These are phyloP conservation scores for Hycleus cichorii DNA, from an alignment of 1,140 invertebrate genomes.

Conservation along the genomic window DNA sequence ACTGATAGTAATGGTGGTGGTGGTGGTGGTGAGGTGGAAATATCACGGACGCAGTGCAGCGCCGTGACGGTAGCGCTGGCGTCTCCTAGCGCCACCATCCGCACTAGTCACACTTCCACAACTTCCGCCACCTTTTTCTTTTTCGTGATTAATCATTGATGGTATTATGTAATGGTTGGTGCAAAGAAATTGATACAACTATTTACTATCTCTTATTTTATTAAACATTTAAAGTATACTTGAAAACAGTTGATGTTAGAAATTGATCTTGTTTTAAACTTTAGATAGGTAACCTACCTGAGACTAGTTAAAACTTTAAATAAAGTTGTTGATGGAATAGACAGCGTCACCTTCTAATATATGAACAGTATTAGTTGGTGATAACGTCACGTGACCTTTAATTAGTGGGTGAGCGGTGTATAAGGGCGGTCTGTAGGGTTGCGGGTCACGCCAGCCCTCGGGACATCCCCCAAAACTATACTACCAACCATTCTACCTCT, in stretches of 20 bases:
- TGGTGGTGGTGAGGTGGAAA: conserved; percentile 8
- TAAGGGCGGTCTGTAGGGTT: conserved; percentile 26
- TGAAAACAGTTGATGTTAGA: too few species aligned
- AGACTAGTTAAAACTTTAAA: too few species aligned
- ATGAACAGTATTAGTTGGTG: neutral
- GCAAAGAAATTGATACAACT: too few species aligned
- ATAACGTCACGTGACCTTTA: conserved; percentile 32
- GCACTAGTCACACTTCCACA: conserved; percentile 20
- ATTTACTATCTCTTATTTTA: too few species aligned
- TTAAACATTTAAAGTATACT: too few species aligned
- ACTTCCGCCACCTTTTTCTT: conserved; percentile 22
- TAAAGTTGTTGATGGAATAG: too few species aligned
- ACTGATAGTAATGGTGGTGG: too few species aligned
- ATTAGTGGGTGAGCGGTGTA: conserved; percentile 30
- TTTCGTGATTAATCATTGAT: conserved; percentile 19
- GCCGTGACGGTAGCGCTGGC: conserved; percentile 36
- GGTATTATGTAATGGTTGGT: conserved; percentile 4
- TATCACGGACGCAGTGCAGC: conserved; percentile 26
- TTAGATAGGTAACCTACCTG: too few species aligned
- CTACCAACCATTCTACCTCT: neutral
- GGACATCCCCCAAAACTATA: conserved; percentile 19
- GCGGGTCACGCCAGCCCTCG: conserved; percentile 32
- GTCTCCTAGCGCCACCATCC: conserved; percentile 34
- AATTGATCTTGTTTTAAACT: too few species aligned
- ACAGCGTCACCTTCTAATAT: too few species aligned